These are phyloP conservation scores for Apotomis capreana DNA, from an alignment of 2,888 invertebrate genomes.

Conservation along the genomic window DNA sequence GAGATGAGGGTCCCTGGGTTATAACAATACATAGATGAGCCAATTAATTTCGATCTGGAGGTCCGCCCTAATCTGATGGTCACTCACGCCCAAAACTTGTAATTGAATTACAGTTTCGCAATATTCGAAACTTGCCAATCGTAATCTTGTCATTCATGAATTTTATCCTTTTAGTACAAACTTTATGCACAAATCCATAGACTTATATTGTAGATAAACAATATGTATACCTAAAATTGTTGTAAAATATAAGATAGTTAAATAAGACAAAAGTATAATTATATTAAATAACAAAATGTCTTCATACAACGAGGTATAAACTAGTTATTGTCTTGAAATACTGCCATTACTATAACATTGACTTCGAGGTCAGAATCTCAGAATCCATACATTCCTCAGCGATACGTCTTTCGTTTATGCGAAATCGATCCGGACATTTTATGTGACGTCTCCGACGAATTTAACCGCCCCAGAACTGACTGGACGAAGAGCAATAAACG, in stretches of 20 bases:
- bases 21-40: constrained; percentile 77
- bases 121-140: constrained; percentile 63
- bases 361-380: constrained; percentile 62
- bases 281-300: no score
- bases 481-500: constrained; percentile 78
- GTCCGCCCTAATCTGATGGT: constrained; percentile 77
- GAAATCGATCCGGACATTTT: constrained; percentile 81
- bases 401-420: constrained; percentile 81
- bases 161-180: background rate
- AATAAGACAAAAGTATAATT: no score
- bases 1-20: constrained; percentile 70
- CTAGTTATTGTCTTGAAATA: background rate
- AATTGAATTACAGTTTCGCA: constrained; percentile 70
- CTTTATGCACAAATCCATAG: no score
- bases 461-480: constrained; percentile 79
- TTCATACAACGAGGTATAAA: background rate
- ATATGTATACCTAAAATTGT: no score
- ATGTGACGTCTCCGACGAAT: constrained; percentile 79
- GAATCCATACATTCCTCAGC: constrained; percentile 63
- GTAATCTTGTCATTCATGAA: constrained; percentile 36
- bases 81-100: constrained; percentile 75
- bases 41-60: constrained; percentile 77
- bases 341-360: constrained; percentile 50
- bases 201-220: no score
- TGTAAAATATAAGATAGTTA: no score